Evolutionary conservation across 1,140 invertebrate genomes (phyloP).

Genomic region (Caenorhabditis inopinata): DNA sequence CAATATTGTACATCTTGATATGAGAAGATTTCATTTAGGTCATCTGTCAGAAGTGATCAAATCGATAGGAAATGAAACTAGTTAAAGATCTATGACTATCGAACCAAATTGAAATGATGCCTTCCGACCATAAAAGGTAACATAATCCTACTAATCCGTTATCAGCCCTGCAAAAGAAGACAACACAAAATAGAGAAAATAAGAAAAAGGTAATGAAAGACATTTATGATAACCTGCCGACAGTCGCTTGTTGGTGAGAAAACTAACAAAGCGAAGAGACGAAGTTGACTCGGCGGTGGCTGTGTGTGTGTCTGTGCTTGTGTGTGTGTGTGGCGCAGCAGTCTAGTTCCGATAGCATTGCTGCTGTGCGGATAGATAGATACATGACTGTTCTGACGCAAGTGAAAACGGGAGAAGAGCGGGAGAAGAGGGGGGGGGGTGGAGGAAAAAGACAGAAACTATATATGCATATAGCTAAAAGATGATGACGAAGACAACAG

Average conservation of each 20-base stretch:
- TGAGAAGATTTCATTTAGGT: neutral
- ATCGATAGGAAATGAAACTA: neutral
- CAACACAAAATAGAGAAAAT: too few relatives aligned
- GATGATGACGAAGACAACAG: neutral
- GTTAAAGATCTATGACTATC: too few relatives aligned
- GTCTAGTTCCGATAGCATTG: constrained; percentile 31
- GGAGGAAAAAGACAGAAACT: constrained; percentile 5
- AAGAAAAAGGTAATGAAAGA: neutral
- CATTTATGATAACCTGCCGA: constrained; percentile 34
- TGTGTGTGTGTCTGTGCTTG: neutral
- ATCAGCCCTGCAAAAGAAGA: neutral
- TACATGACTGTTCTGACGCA: constrained; percentile 33
- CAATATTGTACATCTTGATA: too few relatives aligned
- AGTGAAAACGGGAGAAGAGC: constrained; percentile 11
- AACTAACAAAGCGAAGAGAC: neutral
- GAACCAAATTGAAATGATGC: neutral
- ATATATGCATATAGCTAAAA: constrained; percentile 20
- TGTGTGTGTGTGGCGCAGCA: neutral
- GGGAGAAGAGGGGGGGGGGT: neutral
- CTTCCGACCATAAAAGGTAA: neutral
- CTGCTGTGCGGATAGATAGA: constrained; percentile 18
- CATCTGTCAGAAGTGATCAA: neutral
- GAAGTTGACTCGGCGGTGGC: constrained; percentile 21
- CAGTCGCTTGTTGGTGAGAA: constrained; percentile 20
- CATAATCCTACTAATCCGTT: neutral